phyloP scores from a whole-genome alignment of 2,888 invertebrate species.

The Parasteatoda lunata region DNA sequence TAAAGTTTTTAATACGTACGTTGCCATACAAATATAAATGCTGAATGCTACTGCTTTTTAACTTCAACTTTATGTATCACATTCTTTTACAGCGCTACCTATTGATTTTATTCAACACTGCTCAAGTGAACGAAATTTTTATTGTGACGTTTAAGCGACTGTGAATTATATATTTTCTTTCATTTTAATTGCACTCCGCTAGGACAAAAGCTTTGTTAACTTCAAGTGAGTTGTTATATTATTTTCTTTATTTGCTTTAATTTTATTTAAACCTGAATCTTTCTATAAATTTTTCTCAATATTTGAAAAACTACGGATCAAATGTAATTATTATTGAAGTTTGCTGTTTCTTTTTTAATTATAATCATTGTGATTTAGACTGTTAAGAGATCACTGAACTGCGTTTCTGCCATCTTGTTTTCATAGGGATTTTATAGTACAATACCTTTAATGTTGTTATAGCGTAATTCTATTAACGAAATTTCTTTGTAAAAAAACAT shows the following conservation, averaged over 20 bases:
- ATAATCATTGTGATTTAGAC: slow-evolving; percentile 11
- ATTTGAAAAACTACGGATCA: too few relatives aligned
- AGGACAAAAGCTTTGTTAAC: neutral
- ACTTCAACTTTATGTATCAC: too few relatives aligned
- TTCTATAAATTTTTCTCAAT: too few relatives aligned
- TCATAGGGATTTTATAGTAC: slow-evolving; percentile 37
- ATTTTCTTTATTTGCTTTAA: too few relatives aligned
- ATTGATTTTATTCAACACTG: too few relatives aligned
- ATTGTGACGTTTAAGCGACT: neutral
- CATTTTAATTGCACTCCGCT: neutral
- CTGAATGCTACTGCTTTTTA: too few relatives aligned
- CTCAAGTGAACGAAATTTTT: neutral
- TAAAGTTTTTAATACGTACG: too few relatives aligned
- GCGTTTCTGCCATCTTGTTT: slow-evolving; percentile 65
- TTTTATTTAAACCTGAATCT: too few relatives aligned
- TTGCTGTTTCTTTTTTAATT: neutral
- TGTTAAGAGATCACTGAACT: slow-evolving; percentile 66
- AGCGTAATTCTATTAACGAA: neutral
- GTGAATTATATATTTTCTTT: neutral
- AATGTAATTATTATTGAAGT: too few relatives aligned
- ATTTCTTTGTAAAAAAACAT: neutral
- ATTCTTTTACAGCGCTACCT: too few relatives aligned
- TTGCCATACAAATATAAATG: too few relatives aligned
- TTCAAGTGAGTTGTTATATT: neutral
- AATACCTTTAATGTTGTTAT: neutral